These are phyloP conservation scores for Eupithecia subfuscata DNA, from an alignment of 2,888 invertebrate species.

Conservation along the genomic window DNA sequence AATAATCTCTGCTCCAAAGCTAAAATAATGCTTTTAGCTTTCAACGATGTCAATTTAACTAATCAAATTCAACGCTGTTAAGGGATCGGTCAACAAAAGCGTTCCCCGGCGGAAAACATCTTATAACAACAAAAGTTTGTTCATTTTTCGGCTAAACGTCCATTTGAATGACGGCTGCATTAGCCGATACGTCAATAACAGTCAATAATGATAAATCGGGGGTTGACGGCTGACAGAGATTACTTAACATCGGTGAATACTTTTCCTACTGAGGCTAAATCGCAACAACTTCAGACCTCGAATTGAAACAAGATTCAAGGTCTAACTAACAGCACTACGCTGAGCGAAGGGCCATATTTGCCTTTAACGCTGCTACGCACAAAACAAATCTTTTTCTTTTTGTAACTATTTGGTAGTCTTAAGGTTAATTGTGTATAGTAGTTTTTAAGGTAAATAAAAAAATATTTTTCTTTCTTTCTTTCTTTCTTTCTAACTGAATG, in stretches of 20 bases:
- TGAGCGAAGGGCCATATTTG: too few relatives aligned
- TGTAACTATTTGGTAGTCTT: too few relatives aligned
- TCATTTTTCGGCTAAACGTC: slow-evolving; percentile 46
- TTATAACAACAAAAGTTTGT: slow-evolving; percentile 45
- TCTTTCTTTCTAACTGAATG: not conserved
- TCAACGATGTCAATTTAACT: slow-evolving; percentile 32
- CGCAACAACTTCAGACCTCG: not conserved
- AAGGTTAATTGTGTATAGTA: too few relatives aligned
- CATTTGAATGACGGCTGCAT: slow-evolving; percentile 59
- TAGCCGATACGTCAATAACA: slow-evolving; percentile 54
- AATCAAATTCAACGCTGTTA: slow-evolving; percentile 40
- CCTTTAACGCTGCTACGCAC: too few relatives aligned
- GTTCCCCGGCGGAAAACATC: slow-evolving; percentile 42
- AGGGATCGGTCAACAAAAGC: slow-evolving; percentile 42
- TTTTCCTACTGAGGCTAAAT: not conserved
- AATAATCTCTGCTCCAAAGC: slow-evolving; percentile 5
- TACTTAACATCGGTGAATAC: slow-evolving; percentile 19
- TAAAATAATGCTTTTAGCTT: slow-evolving; percentile 14
- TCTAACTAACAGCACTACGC: too few relatives aligned
- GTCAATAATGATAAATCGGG: slow-evolving; percentile 46
- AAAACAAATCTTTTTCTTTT: too few relatives aligned
- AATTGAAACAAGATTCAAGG: not conserved
- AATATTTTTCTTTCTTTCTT: too few relatives aligned
- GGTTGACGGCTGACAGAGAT: slow-evolving; percentile 30
- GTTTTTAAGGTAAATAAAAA: too few relatives aligned